Evolutionary conservation across 1,140 invertebrate species (phyloP), one percentile per base, ranked within the genome.

Genomic region (Drosophila busckii): DNA sequence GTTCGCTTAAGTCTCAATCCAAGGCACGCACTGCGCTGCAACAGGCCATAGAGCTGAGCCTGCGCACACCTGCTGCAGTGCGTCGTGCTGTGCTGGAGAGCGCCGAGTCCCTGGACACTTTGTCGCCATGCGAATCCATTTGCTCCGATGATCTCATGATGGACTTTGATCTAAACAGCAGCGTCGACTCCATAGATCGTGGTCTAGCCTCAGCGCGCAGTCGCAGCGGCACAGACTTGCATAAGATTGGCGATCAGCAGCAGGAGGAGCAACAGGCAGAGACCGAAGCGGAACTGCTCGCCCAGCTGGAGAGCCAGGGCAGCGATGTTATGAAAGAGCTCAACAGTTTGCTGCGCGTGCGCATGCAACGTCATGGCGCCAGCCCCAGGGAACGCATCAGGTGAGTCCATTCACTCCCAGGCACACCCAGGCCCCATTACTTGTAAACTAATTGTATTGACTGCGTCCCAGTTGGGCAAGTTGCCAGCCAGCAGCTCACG

Each of bases 61-160:
- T 88, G 26, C 73, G 88, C 0, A 78, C 88, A n/a, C 78, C 85
- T 1, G 55, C 68, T 0, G 62, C 83, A 3, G 50, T 82, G 4
- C 62, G 85, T 6, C 68, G 83, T 19, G 67, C 70, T 0, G 76
- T 85, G 6, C 58, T 87, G 26, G 90, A 90, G 58, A 88, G 92
- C 25, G 90, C 91, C 4, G 90, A 91, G 17, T 93, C 93, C 2
- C 84, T 94, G 28, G 93, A 94, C 55, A 95, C 93, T 0, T 83
- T 95, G 12, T 95, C 93, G 26, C 92, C 93, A 19, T 93, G 92
- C 67, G 92, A 93, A 53, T 94, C 93, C 63, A 92, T 95, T 12
- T 92, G 93, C 15, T 94, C 93, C 1, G 94, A 95, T 75, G 94
- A 95, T 87, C 89, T 95, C 20, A 95, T 95, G 92, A 91, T 94